Evolutionary conservation across 1,140 invertebrate genomes (phyloP).

Genomic region (Maconellicoccus hirsutus): DNA sequence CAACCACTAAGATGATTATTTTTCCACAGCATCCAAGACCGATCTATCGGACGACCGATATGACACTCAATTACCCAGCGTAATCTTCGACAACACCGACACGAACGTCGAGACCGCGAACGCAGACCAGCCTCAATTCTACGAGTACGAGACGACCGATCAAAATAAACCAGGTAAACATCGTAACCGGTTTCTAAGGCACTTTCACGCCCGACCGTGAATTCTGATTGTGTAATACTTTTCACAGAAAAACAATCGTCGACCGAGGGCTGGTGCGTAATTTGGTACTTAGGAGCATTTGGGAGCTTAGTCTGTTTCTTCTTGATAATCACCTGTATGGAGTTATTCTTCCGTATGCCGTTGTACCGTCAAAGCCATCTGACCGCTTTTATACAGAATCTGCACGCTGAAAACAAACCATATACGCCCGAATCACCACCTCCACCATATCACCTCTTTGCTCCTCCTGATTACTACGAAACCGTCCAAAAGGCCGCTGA

Average conservation of each 20-base stretch:
- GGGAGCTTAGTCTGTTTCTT: constrained; percentile 46
- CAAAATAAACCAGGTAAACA: not conserved
- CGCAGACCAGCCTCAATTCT: not conserved
- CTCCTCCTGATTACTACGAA: constrained; percentile 43
- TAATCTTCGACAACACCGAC: not conserved
- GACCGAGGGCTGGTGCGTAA: constrained; percentile 40
- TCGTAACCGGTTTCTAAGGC: not conserved
- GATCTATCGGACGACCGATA: no score
- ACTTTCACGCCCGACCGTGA: not conserved
- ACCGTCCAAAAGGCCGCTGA: constrained; percentile 36
- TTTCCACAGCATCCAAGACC: no score
- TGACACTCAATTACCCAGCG: no score
- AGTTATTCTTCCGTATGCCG: constrained; percentile 42
- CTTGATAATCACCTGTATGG: constrained; percentile 46
- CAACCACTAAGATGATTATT: no score
- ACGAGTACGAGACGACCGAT: not conserved
- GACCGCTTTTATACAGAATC: constrained; percentile 30
- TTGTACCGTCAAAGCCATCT: constrained; percentile 32
- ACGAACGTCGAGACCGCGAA: not conserved
- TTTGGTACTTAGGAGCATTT: constrained; percentile 49
- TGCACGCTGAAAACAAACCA: constrained; percentile 22
- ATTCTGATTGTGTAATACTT: not conserved
- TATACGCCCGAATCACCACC: constrained; percentile 37
- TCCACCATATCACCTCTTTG: constrained; percentile 46
- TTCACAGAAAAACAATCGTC: not conserved